Evolutionary conservation across 2,888 invertebrate species (phyloP), one percentile per base, ranked within the genome.

Genomic region (Nemapogon koenigi): DNA sequence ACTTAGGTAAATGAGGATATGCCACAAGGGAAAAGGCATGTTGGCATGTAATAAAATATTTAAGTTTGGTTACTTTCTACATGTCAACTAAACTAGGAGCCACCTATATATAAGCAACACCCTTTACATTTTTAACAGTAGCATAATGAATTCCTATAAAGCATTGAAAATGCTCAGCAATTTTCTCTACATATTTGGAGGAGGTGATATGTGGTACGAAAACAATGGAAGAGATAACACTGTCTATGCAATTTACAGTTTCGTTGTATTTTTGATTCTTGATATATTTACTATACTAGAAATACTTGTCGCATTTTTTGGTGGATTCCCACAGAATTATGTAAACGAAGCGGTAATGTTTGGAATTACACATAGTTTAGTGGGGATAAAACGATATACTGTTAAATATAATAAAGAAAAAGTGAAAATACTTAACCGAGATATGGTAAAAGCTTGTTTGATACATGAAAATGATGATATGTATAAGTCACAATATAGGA

Each of bases 291-390:
- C 73, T 18, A 37, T 67, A 40, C 51, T 75, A 32, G 78, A 78
- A 57, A 62, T 69, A 35, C 53, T 70, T 52, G 75, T 65, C 1
- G 66, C 59, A 10, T 3, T 31, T 2, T 48, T 58, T 38, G 72
- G 70, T 2, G 52, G 60, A 28, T 68, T 71, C 45, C 71, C 78
- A 6, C 55, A 61, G 37, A 69, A 72, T 40, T 73, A 76, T 44
- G 62, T 63, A 47, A 57, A 63, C 29, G 76, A 78, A 43, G 59
- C 62, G 0, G 49, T 68, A 2, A 61, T 66, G n/a, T 68, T 76
- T 17, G 61, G 68, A 3, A 59, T 70, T 31, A 69, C 69, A 43
- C 76, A 76, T 39, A 59, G 65, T 1, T 59, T 75, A 29, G 66
- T 73, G 33, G 53, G 71, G 54, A 52, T 66, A 31, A 76, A 76